phyloP scores from a whole-genome alignment of 2,113 vertebrate genomes.

The Excalfactoria chinensis region DNA sequence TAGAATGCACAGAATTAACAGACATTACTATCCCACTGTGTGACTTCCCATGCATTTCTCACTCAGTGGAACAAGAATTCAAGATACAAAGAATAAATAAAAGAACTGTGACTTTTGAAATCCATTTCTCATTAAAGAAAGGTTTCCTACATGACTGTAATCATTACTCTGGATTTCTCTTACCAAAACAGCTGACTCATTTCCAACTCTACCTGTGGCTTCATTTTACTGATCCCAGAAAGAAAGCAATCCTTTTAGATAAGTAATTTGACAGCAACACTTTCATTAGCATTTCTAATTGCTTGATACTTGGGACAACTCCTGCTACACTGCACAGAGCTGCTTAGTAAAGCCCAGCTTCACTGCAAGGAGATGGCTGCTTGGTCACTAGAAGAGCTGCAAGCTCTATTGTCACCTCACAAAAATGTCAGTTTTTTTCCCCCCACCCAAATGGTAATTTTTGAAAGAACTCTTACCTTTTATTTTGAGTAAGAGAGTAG shows the following conservation, averaged over 20 bases:
- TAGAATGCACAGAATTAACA: not conserved
- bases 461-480: not conserved
- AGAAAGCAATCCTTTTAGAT: not conserved
- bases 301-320: not conserved
- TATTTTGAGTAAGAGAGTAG: not conserved
- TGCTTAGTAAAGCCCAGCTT: not conserved
- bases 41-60: not conserved
- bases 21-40: not conserved
- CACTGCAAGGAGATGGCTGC: not conserved
- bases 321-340: not conserved
- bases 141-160: not conserved
- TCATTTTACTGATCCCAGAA: not conserved
- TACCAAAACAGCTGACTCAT: not conserved
- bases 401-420: not conserved
- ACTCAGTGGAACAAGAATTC: slow-evolving; percentile 15
- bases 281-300: not conserved
- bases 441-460: not conserved
- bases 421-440: not conserved
- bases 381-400: not conserved
- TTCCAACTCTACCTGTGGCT: not conserved
- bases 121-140: not conserved
- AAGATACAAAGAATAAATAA: slow-evolving; percentile 3
- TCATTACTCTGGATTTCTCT: not conserved
- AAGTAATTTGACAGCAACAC: not conserved
- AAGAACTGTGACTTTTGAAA: not conserved